A percentile compares a stretch with the other conserved stretches of the same genome.
These are phyloP conservation scores for Furnarius figulus DNA, from an alignment of 2,113 vertebrate genomes.

Conservation along the genomic window DNA sequence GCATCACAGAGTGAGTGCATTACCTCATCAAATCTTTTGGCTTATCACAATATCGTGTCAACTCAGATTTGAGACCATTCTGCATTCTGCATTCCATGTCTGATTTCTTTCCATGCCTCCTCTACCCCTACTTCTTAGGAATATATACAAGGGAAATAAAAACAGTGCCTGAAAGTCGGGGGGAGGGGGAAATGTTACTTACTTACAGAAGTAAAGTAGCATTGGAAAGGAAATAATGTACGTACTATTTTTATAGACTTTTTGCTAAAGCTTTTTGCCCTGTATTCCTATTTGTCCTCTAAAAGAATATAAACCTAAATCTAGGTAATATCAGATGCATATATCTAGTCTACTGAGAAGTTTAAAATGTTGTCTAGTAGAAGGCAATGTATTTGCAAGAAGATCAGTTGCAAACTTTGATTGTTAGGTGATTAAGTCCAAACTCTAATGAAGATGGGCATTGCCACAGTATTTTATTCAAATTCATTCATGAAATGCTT, in stretches of 20 bases:
- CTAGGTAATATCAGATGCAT: neutral
- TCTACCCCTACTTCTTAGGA: fast-evolving
- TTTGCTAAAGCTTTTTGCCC: neutral
- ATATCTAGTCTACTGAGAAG: neutral
- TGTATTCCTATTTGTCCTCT: neutral
- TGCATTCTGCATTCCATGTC: neutral
- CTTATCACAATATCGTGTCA: slow-evolving; percentile 15
- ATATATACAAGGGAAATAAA: neutral
- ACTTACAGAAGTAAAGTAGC: neutral
- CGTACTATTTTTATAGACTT: neutral
- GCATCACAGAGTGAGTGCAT: neutral
- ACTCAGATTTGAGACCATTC: slow-evolving; percentile 19
- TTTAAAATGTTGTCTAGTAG: neutral
- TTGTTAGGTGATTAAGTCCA: neutral
- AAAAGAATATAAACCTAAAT: neutral
- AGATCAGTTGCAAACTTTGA: neutral
- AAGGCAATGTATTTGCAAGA: neutral
- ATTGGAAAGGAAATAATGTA: neutral
- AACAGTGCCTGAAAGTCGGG: neutral
- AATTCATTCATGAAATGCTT: neutral
- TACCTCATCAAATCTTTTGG: slow-evolving; percentile 42
- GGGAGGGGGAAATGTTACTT: no score
- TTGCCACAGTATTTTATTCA: neutral
- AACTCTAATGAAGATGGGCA: neutral
- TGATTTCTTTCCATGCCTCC: neutral